These are phyloP conservation scores for Drosophila meridiana DNA, from an alignment of 2,888 invertebrate genomes.

Conservation along the genomic window DNA sequence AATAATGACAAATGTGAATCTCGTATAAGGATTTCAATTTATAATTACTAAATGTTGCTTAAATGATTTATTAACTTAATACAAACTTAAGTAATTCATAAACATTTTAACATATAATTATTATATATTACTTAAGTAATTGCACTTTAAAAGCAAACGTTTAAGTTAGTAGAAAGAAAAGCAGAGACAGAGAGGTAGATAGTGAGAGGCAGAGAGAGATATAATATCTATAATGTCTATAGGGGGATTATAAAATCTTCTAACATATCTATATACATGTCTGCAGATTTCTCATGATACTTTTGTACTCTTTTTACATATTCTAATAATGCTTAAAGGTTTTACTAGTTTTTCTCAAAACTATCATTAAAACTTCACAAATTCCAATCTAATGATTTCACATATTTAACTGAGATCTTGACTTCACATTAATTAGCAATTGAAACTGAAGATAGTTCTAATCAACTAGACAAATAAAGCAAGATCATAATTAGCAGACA, in stretches of 20 bases:
- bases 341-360: not conserved
- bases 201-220: too few species aligned
- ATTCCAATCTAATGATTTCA: slow-evolving; percentile 1
- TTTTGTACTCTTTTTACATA: too few species aligned
- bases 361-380: not conserved
- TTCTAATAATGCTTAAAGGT: too few species aligned
- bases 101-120: not conserved
- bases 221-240: too few species aligned
- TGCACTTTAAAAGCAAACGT: not conserved
- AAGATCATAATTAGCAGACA: slow-evolving; percentile 24
- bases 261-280: too few species aligned
- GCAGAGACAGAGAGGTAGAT: too few species aligned
- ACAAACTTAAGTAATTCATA: not conserved
- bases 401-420: slow-evolving; percentile 16
- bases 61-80: too few species aligned
- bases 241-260: too few species aligned
- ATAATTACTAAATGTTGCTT: not conserved
- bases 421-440: slow-evolving; percentile 32
- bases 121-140: not conserved
- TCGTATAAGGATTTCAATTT: slow-evolving; percentile 5
- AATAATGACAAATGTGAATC: slow-evolving; percentile 2
- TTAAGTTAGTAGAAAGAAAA: not conserved
- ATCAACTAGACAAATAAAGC: slow-evolving; percentile 28
- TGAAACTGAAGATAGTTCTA: slow-evolving; percentile 14
- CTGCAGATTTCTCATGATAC: too few species aligned